phyloP scores from a whole-genome alignment of 1,140 invertebrate species.

The Oscheius sp. region DNA sequence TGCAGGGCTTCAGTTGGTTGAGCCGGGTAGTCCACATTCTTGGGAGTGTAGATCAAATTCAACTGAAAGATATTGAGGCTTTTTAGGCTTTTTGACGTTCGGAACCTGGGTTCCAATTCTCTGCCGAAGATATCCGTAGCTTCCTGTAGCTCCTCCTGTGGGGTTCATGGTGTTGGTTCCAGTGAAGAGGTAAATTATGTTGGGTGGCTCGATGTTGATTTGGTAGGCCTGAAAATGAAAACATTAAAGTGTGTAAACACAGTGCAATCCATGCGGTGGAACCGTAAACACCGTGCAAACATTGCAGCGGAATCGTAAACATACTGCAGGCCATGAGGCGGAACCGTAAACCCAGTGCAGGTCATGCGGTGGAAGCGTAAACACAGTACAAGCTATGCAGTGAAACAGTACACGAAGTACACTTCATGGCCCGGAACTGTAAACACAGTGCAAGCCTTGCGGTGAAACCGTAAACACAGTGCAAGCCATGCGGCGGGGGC shows the following conservation, averaged over 20 bases:
- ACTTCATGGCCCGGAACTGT: too few relatives aligned
- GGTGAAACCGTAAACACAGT: too few relatives aligned
- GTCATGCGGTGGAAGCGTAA: too few relatives aligned
- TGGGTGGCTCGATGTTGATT: slow-evolving; percentile 3
- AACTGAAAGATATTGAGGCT: neutral
- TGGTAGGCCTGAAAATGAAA: neutral
- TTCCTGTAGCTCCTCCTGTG: neutral
- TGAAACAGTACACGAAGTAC: too few relatives aligned
- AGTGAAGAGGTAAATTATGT: slow-evolving; percentile 19
- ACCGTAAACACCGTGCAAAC: too few relatives aligned
- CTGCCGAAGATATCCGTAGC: slow-evolving; percentile 4
- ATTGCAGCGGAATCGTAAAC: too few relatives aligned
- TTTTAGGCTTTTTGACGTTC: neutral
- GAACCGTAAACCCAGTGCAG: too few relatives aligned
- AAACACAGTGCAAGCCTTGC: too few relatives aligned
- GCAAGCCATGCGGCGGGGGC: too few relatives aligned
- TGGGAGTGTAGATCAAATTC: slow-evolving; percentile 12
- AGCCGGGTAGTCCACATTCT: neutral
- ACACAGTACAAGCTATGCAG: too few relatives aligned
- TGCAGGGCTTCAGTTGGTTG: neutral
- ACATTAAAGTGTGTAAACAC: neutral
- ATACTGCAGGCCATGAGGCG: too few relatives aligned
- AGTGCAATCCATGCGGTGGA: too few relatives aligned
- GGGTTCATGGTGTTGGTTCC: neutral
- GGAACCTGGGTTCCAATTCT: slow-evolving; percentile 11